phyloP scores from a whole-genome alignment of 2,797 vertebrate genomes.

The Notoglanidium macrostoma region DNA sequence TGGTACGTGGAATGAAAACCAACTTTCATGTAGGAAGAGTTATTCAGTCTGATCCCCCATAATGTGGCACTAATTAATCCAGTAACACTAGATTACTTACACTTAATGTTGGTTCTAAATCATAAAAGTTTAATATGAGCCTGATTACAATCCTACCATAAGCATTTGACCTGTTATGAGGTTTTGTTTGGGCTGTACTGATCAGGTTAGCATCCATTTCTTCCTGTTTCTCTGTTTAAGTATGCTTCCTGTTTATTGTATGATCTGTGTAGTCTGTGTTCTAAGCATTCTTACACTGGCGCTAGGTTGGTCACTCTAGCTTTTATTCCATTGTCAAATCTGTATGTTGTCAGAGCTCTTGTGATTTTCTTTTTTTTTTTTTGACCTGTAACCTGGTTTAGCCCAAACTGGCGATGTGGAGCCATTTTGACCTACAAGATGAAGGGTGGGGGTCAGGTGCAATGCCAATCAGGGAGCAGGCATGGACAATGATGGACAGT shows the following conservation, averaged over 20 bases:
- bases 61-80: background rate
- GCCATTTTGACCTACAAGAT: background rate
- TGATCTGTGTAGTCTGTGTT: background rate
- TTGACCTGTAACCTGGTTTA: background rate
- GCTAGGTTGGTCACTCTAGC: background rate
- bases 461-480: background rate
- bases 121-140: background rate
- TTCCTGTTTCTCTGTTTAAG: background rate
- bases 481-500: background rate
- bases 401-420: background rate
- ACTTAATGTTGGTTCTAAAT: background rate
- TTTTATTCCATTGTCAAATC: background rate
- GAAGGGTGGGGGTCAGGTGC: too few relatives aligned
- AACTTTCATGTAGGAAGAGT: background rate
- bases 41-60: background rate
- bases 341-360: background rate
- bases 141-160: background rate
- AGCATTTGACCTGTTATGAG: background rate
- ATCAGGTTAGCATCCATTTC: background rate
- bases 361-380: background rate
- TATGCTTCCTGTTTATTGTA: background rate
- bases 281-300: background rate
- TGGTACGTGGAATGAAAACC: slow-evolving; percentile 66
- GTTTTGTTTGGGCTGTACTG: background rate
- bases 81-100: too few relatives aligned